phyloP scores from a whole-genome alignment of 2,113 vertebrate genomes.

The Coreoperca whiteheadi region DNA sequence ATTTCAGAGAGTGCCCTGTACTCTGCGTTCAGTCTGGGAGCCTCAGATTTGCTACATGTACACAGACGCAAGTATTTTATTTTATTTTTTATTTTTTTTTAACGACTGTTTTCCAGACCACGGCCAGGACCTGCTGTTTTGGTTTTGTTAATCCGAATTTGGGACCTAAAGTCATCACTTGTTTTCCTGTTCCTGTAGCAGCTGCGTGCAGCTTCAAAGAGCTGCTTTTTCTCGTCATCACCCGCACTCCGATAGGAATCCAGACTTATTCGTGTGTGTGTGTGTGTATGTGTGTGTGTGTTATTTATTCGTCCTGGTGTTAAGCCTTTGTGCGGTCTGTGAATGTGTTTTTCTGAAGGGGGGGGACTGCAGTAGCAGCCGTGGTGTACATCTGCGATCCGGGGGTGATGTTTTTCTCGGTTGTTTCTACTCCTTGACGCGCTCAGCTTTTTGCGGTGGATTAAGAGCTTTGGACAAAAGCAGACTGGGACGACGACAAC shows the following conservation, averaged over 20 bases:
- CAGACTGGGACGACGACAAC: conserved; percentile 58
- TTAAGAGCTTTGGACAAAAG: conserved; percentile 90
- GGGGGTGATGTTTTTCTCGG: conserved; percentile 52
- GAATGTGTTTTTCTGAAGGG: conserved; percentile 34
- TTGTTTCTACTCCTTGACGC: conserved; percentile 79
- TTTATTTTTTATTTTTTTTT: not conserved
- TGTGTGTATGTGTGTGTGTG: conserved; percentile 19
- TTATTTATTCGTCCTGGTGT: conserved; percentile 24
- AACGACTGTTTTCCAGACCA: conserved; percentile 34
- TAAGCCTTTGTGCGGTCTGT: conserved; percentile 30
- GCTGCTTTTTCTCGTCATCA: not conserved
- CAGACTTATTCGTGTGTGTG: conserved; percentile 19
- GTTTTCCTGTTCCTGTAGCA: conserved; percentile 28
- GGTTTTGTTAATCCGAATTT: not conserved
- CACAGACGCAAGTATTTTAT: not conserved
- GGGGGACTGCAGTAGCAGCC: conserved; percentile 8
- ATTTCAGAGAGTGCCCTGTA: conserved; percentile 56
- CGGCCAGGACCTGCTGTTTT: conserved; percentile 8
- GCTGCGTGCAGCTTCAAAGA: conserved; percentile 22
- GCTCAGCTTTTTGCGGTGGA: conserved; percentile 82
- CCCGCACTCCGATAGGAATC: not conserved
- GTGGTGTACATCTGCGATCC: conserved; percentile 61
- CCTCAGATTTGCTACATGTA: conserved; percentile 32
- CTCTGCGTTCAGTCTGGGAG: conserved; percentile 38
- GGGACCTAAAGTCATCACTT: conserved; percentile 5